A percentile compares a stretch with the other conserved stretches of the same genome.
Conservation (phyloP, 92 coral and sea anemone species). For the Plumapathes pennacea region DNA sequence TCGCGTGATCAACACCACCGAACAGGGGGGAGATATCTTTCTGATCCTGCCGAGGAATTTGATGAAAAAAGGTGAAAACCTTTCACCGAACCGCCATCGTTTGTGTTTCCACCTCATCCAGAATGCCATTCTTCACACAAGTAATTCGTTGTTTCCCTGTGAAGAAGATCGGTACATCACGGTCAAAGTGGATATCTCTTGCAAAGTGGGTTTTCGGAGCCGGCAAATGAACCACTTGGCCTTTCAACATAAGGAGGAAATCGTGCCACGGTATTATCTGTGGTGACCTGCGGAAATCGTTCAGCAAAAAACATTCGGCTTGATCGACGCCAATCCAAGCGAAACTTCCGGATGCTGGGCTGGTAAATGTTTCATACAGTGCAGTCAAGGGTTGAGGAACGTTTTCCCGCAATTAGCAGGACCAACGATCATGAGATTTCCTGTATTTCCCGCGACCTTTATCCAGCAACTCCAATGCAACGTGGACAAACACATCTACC, state of each 20-base stretch:
- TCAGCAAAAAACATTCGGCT: no score
- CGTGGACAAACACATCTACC: neutral
- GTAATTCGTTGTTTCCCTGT: constrained; percentile 40
- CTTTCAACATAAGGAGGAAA: no score
- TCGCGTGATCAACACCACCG: no score
- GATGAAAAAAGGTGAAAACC: constrained; percentile 2
- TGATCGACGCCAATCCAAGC: no score
- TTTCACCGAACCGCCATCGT: constrained; percentile 52
- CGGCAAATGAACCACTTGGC: constrained; percentile 57
- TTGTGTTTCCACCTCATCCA: constrained; percentile 37
- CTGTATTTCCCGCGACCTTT: constrained; percentile 43
- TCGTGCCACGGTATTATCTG: no score
- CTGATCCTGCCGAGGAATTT: constrained; percentile 32
- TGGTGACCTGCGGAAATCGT: no score
- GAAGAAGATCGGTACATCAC: constrained; percentile 52
- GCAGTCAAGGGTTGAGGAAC: no score
- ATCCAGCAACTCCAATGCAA: constrained; percentile 4
- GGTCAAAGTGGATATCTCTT: constrained; percentile 20
- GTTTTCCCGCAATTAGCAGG: constrained; percentile 54
- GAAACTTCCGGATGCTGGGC: no score
- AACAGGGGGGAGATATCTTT: constrained; percentile 24
- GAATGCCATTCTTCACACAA: constrained; percentile 19
- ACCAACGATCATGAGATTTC: constrained; percentile 47
- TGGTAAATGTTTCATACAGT: no score
- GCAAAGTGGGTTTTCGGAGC: constrained; percentile 58